These are phyloP conservation scores for Drosophila anomalata DNA, from an alignment of 2,888 invertebrate genomes.

Conservation along the genomic window DNA sequence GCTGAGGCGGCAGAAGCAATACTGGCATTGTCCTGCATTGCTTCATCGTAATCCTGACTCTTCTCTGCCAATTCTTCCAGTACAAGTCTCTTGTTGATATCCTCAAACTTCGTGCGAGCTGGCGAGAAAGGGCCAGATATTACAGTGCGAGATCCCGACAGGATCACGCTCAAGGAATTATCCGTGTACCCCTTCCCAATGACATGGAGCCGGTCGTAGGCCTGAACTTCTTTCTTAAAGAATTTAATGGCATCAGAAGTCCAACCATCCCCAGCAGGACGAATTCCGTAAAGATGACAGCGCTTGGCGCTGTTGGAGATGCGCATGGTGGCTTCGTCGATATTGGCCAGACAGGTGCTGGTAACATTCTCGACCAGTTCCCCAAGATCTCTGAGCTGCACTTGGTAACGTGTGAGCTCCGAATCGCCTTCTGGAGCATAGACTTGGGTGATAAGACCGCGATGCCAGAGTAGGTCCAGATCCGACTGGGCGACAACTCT, in stretches of 20 bases:
- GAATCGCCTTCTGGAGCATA: neutral
- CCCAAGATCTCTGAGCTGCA: slow-evolving; percentile 88
- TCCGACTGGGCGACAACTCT: slow-evolving; percentile 79
- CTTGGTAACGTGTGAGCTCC: slow-evolving; percentile 67
- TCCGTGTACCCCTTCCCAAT: slow-evolving; percentile 51
- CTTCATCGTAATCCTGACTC: neutral
- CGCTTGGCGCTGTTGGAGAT: slow-evolving; percentile 86
- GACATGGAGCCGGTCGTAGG: slow-evolving; percentile 83
- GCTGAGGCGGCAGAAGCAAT: neutral
- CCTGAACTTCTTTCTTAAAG: slow-evolving; percentile 85
- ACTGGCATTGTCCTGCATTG: neutral
- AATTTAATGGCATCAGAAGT: slow-evolving; percentile 85
- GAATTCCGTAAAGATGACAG: slow-evolving; percentile 89
- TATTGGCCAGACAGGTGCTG: slow-evolving; percentile 84
- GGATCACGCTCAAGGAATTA: slow-evolving; percentile 83
- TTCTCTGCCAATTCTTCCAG: slow-evolving; percentile 86
- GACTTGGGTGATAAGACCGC: slow-evolving; percentile 82
- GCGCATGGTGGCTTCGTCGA: slow-evolving; percentile 85
- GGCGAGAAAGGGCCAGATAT: slow-evolving; percentile 88
- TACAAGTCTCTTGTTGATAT: slow-evolving; percentile 88
- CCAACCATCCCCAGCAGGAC: slow-evolving; percentile 87
- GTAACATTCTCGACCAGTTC: slow-evolving; percentile 82
- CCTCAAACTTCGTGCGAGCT: slow-evolving; percentile 86
- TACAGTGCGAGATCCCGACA: slow-evolving; percentile 87
- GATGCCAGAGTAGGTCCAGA: slow-evolving; percentile 84